Evolutionary conservation across 1,140 invertebrate genomes (phyloP).

Genomic region (Eupristina koningsbergeri): DNA sequence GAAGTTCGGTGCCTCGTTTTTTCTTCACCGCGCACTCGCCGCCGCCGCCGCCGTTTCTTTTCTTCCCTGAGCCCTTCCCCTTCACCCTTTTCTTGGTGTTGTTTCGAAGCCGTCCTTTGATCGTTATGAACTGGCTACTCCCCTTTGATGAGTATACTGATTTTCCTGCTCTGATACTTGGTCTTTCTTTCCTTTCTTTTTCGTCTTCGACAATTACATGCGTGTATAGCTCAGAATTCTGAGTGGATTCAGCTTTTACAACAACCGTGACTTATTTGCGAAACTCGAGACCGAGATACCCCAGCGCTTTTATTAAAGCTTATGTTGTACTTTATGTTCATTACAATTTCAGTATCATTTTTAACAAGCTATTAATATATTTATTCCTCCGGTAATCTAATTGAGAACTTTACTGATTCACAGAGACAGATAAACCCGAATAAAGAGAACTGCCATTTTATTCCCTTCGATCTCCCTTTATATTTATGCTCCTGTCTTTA

Average conservation of each 20-base stretch:
- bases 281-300: not conserved
- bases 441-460: slow-evolving; percentile 2
- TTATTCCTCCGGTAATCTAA: not conserved
- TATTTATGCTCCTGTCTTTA: not conserved
- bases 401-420: not conserved
- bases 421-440: not conserved
- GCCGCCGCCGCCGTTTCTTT: not conserved
- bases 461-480: not conserved
- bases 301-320: slow-evolving; percentile 12
- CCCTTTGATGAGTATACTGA: slow-evolving; percentile 50
- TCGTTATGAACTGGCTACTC: slow-evolving; percentile 44
- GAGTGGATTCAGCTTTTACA: slow-evolving; percentile 14
- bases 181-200: slow-evolving; percentile 1
- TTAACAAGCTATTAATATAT: slow-evolving; percentile 12
- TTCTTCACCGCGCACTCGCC: not conserved
- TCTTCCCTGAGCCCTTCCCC: not conserved
- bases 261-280: slow-evolving; percentile 9
- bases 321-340: slow-evolving; percentile 5
- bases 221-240: slow-evolving; percentile 22
- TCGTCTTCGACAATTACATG: slow-evolving; percentile 43
- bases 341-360: slow-evolving; percentile 2
- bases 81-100: slow-evolving; percentile 20
- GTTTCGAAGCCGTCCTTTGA: slow-evolving; percentile 47
- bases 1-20: slow-evolving; percentile 22
- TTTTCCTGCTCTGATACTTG: slow-evolving; percentile 44